These are phyloP conservation scores for Platysteira castanea DNA, from an alignment of 2,113 vertebrate species.

Conservation along the genomic window DNA sequence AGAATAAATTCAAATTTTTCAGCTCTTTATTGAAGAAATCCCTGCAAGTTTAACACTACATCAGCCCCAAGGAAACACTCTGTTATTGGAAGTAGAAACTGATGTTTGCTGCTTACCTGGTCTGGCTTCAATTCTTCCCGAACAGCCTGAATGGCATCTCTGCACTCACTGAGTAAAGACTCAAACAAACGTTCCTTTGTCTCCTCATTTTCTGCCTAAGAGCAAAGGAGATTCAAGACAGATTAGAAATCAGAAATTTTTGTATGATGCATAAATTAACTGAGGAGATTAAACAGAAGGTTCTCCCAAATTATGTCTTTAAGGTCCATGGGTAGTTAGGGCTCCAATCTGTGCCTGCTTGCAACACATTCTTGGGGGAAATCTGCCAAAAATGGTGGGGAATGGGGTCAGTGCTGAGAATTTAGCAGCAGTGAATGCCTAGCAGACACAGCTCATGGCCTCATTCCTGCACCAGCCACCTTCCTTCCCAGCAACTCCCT, in stretches of 20 bases:
- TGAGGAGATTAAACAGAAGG: not conserved
- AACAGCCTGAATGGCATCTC: slow-evolving; percentile 95
- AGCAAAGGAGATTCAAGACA: not conserved
- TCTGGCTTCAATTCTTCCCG: slow-evolving; percentile 91
- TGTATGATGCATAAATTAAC: not conserved
- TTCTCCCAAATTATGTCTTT: not conserved
- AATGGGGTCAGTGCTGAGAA: not conserved
- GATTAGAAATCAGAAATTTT: not conserved
- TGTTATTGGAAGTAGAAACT: not conserved
- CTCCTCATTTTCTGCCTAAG: slow-evolving; percentile 89
- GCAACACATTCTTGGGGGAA: not conserved
- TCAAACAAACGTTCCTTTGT: slow-evolving; percentile 97
- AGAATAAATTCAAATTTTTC: not conserved
- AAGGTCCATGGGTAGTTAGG: not conserved
- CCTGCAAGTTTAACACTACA: not conserved
- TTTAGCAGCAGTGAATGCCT: not conserved
- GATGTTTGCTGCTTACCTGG: slow-evolving; percentile 71
- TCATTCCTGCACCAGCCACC: not conserved
- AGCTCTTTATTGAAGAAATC: not conserved
- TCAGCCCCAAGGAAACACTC: not conserved
- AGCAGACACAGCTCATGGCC: not conserved
- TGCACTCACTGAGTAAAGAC: slow-evolving; percentile 92
- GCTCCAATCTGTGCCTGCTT: not conserved
- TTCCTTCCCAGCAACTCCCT: not conserved
- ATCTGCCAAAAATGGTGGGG: not conserved